Conservation (phyloP, 2,797 vertebrate genomes). For the Bothrops alternatus region DNA sequence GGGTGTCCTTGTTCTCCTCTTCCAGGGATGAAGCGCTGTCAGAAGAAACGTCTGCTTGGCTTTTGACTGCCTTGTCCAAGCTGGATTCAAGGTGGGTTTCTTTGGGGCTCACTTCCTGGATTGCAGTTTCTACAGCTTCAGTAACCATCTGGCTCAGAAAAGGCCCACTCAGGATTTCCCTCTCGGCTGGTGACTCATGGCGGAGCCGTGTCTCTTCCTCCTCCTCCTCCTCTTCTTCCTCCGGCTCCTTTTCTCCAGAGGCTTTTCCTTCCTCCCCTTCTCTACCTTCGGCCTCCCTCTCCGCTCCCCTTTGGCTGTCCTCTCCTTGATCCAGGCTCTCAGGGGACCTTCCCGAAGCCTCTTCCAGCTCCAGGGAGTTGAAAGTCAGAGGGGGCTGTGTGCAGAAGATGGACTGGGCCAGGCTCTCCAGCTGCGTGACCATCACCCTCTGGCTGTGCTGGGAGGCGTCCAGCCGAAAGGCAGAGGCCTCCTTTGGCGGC, state of each 20-base stretch:
- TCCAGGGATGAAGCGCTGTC: rapidly evolving
- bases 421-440: background rate
- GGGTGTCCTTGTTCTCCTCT: rapidly evolving
- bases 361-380: background rate
- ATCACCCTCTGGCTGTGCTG: background rate
- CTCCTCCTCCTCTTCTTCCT: rapidly evolving
- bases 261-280: rapidly evolving
- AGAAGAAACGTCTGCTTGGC: background rate
- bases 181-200: rapidly evolving
- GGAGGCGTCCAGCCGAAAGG: rapidly evolving
- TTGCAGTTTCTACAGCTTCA: background rate
- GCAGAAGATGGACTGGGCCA: background rate
- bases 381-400: rapidly evolving
- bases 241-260: rapidly evolving
- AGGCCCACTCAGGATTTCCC: rapidly evolving
- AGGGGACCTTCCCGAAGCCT: background rate
- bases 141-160: constrained; percentile 44
- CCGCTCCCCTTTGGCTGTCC: rapidly evolving
- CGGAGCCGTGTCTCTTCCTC: rapidly evolving
- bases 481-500: rapidly evolving
- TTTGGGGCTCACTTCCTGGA: background rate
- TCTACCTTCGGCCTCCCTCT: background rate
- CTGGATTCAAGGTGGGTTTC: background rate
- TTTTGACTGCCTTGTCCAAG: background rate
- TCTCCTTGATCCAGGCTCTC: background rate